Base-by-base conservation (phyloP, 2,797 vertebrate genomes). In the Sebastes trivittatus region DNA sequence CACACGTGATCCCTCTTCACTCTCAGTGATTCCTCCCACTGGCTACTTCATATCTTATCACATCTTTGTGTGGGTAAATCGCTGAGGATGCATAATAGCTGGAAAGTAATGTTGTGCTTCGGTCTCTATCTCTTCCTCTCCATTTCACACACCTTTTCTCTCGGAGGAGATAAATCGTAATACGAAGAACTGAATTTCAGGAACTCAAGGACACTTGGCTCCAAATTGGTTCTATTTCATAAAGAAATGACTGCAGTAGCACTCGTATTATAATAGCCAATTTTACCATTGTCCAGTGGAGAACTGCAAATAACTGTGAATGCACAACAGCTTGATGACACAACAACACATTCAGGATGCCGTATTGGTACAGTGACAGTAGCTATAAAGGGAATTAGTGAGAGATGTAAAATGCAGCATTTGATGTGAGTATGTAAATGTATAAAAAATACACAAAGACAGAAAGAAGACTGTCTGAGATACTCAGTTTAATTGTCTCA, bases 61-160 rank as follows among this genome's bases (percentile, higher is more conserved):
- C 34, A 78, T 79, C 73, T 80, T 1, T 13, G 32, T 36, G n/a
- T 11, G 58, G 61, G 66, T 78, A 68, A 68, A 86, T 86, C 11
- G 5, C 72, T 29, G 64, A 85, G 58, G 80, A 68, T 20, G 72
- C 74, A 66, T 65, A 34, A 70, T 54, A 65, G 62, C 42, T 22
- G 8, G n/a, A 61, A 29, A 61, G 42, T 70, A 59, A 81, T 68
- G 62, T 16, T 32, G 42, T 16, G 60, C 78, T 58, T 62, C 36
- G 4, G 54, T 49, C 20, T 20, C 3, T 54, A 83, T 66, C 62
- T 66, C 56, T 32, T 20, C 64, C 23, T 46, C 38, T 72, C 25
- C 25, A 18, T 71, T 73, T 55, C 84, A 71, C 71, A 62, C 38
- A 3, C 9, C 23, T n/a, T 5, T 11, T 69, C 22, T 38, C 49